Base-by-base conservation (phyloP, 2,888 invertebrate genomes). In the Agrypnus murinus region DNA sequence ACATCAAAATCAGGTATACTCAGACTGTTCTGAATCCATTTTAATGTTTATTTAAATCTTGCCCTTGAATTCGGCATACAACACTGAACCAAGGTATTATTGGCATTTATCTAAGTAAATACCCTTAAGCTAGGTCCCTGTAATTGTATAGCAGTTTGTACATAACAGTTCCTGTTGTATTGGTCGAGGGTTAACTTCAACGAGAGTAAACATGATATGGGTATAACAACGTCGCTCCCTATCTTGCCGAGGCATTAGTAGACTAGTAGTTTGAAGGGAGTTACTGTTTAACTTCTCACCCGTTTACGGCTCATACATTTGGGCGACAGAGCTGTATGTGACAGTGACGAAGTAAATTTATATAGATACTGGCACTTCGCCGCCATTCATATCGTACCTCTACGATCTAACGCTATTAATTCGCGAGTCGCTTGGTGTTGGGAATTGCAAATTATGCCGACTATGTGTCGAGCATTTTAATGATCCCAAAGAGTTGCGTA, bases 381-480 rank as follows among this genome's bases (percentile, higher is more conserved):
- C 40, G 58, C 59, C 59, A 59, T 45, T 59, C 43, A 59, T 59
- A 59, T 59, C 59, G 45, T 32, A 62, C 34, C 19, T 62, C 38
- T 46, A 31, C 48, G 48, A 62, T 62, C 62, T 25, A 34, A 34
- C 34, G 48, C 48, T 48, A 48, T 62, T 62, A 48, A 62, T 46
- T 55, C 55, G 55, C 55, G 36, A 55, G 55, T 55, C 7, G 50
- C 50, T 14, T 25, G 12, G 60, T 17, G 60, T 17, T 45, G 32
- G 15, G 62, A 62, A 62, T 62, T 62, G 62, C 62, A 62, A 62
- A 62, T 62, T 62, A 62, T 19, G 32, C 43, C 17, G 15, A 62
- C 15, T 17, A 45, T 62, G 48, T 14, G 62, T 46, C 14, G 1
- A 62, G 62, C n/a, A 62, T 62, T 17, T 34, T 48, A 62, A 62